Percentiles rank a stretch among this genome's conserved stretches.
These are phyloP conservation scores for Onychostruthus taczanowskii DNA, from an alignment of 2,113 vertebrate species.

Conservation along the genomic window DNA sequence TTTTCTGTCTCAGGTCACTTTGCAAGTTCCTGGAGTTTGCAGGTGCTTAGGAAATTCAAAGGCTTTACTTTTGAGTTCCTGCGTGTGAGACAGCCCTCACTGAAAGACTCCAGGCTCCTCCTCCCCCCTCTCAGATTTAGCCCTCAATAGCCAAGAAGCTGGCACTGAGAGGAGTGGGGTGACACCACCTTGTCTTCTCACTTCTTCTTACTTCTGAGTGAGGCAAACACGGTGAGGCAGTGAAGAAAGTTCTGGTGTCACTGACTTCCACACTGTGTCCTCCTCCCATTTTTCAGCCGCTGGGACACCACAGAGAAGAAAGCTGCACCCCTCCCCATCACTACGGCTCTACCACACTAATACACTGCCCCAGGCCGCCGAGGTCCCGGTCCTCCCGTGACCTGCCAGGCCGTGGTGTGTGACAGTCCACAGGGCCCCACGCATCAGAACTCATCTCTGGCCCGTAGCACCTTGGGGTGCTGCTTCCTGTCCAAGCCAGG, in stretches of 20 bases:
- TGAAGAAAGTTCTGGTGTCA: not conserved
- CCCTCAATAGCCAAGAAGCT: not conserved
- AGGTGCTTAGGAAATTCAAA: not conserved
- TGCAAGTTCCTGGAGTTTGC: not conserved
- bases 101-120: not conserved
- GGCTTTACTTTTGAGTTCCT: not conserved
- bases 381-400: not conserved
- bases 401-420: not conserved
- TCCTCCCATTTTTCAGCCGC: not conserved
- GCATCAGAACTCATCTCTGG: conserved; percentile 74
- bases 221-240: not conserved
- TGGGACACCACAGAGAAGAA: conserved; percentile 2
- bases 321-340: not conserved
- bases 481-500: not conserved
- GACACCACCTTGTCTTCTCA: not conserved
- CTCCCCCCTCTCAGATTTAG: not conserved
- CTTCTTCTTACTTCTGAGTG: not conserved
- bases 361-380: not conserved
- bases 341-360: not conserved
- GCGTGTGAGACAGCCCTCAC: not conserved
- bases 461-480: not conserved
- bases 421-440: not conserved
- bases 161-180: not conserved
- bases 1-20: not conserved
- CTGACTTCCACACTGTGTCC: not conserved